These are phyloP conservation scores for Mallotus villosus DNA, from an alignment of 2,797 vertebrate species.

Conservation along the genomic window DNA sequence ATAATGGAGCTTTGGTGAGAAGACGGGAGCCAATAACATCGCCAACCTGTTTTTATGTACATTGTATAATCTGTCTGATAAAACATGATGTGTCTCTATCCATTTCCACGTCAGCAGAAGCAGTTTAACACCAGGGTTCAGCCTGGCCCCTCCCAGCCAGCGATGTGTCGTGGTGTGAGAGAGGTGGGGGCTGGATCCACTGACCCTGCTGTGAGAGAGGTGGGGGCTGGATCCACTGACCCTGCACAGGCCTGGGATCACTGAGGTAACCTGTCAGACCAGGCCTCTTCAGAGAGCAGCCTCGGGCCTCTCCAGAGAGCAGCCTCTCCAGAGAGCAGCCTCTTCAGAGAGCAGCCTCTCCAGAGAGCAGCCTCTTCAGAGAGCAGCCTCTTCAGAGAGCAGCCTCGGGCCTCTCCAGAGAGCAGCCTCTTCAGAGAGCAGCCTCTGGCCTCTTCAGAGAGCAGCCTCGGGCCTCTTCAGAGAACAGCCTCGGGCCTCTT, in stretches of 20 bases:
- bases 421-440: too few species aligned
- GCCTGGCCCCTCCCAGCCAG: background rate
- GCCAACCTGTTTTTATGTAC: background rate
- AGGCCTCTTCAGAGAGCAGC: conserved; percentile 58
- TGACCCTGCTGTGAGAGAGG: conserved; percentile 27
- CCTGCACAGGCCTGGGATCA: too few species aligned
- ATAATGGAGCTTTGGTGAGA: background rate
- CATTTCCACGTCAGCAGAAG: too few species aligned
- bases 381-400: conserved; percentile 58
- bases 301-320: conserved; percentile 55
- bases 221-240: too few species aligned
- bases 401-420: conserved; percentile 56
- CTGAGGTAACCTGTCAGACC: background rate
- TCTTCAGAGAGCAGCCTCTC: too few species aligned
- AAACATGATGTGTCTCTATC: too few species aligned
- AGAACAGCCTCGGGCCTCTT: conserved; percentile 55
- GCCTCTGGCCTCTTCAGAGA: too few species aligned
- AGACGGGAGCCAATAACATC: background rate
- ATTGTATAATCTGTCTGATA: too few species aligned
- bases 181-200: conserved; percentile 22
- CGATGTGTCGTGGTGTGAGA: background rate
- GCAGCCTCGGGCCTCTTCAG: conserved; percentile 55
- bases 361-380: too few species aligned
- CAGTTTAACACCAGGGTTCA: too few species aligned
- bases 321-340: too few species aligned